Conservation (phyloP, 2,888 invertebrate genomes). For the Drosophila planitibia region DNA sequence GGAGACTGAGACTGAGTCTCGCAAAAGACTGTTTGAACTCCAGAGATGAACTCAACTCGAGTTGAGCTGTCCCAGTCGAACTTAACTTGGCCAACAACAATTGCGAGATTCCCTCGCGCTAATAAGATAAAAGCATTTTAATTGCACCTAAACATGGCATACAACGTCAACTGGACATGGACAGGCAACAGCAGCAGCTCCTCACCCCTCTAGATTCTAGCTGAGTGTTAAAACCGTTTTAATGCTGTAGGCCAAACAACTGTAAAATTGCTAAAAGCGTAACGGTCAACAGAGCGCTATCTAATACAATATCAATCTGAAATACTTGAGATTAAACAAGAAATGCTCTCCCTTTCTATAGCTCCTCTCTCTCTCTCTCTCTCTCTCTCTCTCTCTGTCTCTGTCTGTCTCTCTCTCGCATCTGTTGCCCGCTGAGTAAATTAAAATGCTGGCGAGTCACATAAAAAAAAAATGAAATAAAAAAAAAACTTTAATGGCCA, state of each 20-base stretch:
- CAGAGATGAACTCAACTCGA: constrained; percentile 4
- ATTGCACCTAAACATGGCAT: constrained; percentile 80
- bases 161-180: constrained; percentile 56
- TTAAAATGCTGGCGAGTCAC: constrained; percentile 62
- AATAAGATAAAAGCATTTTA: constrained; percentile 81
- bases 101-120: constrained; percentile 59
- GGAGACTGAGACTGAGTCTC: background rate
- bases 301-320: constrained; percentile 17
- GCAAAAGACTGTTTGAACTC: constrained; percentile 7
- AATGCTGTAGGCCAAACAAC: constrained; percentile 70
- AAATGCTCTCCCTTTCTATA: constrained; percentile 37
- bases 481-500: constrained; percentile 52
- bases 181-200: constrained; percentile 24
- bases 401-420: background rate
- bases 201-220: background rate
- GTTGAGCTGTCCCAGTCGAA: background rate
- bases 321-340: constrained; percentile 8
- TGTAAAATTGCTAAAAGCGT: constrained; percentile 58
- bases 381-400: background rate
- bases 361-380: background rate
- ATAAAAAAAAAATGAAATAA: constrained; percentile 34
- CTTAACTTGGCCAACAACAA: constrained; percentile 16
- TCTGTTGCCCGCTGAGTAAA: constrained; percentile 52
- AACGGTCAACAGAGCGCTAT: constrained; percentile 30
- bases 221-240: constrained; percentile 13